Evolutionary conservation across 2,113 vertebrate genomes (phyloP).

Genomic region (Pao palembangensis): DNA sequence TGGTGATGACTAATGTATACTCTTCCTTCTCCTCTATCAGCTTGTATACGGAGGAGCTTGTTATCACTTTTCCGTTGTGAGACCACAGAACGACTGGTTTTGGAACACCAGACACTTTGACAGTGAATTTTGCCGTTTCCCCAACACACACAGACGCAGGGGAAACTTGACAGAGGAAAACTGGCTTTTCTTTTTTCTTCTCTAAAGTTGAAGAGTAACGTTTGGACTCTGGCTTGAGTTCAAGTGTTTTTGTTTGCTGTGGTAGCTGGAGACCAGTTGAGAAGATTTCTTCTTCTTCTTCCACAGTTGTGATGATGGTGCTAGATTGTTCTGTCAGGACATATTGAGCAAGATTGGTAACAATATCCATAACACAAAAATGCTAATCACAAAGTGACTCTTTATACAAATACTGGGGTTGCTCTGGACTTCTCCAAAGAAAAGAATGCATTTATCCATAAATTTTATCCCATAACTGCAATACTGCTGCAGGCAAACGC

Average conservation of each 20-base stretch:
- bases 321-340: conserved; percentile 86
- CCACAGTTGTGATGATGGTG: conserved; percentile 82
- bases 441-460: conserved; percentile 3
- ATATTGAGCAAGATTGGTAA: conserved; percentile 69
- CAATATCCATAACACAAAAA: conserved; percentile 29
- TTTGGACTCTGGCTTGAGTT: conserved; percentile 86
- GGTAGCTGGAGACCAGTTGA: conserved; percentile 79
- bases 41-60: conserved; percentile 72
- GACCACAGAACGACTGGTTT: conserved; percentile 86
- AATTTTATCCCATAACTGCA: not conserved
- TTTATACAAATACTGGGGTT: no score
- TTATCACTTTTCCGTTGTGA: conserved; percentile 77
- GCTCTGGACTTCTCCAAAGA: not conserved
- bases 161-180: conserved; percentile 80
- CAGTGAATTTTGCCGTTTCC: conserved; percentile 81
- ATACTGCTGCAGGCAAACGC: no score
- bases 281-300: conserved; percentile 81
- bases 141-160: conserved; percentile 74
- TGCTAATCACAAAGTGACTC: not conserved
- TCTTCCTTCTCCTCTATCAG: conserved; percentile 81
- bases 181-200: conserved; percentile 79
- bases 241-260: conserved; percentile 85
- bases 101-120: conserved; percentile 80
- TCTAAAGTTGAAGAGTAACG: conserved; percentile 77
- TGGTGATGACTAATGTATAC: conserved; percentile 81